These are phyloP conservation scores for Hecatera dysodea DNA, from an alignment of 2,888 invertebrate species.

Conservation along the genomic window DNA sequence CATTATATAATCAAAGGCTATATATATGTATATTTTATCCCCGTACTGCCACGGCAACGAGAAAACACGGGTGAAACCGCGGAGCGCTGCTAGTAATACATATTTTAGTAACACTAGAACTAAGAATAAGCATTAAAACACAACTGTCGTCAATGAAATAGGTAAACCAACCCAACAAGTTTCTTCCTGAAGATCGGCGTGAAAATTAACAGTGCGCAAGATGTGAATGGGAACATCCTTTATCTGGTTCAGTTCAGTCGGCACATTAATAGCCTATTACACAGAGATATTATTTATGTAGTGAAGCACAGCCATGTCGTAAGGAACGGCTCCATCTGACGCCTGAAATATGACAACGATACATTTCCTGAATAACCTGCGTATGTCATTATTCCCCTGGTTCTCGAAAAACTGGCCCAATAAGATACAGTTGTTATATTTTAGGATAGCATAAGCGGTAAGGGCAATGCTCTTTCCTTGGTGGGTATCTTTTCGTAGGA, in stretches of 20 bases:
- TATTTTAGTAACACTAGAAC: background rate
- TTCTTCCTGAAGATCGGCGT: background rate
- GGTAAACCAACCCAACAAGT: background rate
- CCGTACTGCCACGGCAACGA: too few relatives aligned
- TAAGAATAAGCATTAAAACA: background rate
- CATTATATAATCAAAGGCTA: too few relatives aligned
- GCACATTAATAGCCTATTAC: conserved; percentile 64
- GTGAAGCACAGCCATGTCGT: conserved; percentile 42
- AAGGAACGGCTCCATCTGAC: conserved; percentile 59
- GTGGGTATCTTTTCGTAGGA: too few relatives aligned
- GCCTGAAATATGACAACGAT: conserved; percentile 64
- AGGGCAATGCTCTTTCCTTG: background rate
- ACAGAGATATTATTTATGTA: conserved; percentile 59
- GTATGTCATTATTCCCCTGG: conserved; percentile 22
- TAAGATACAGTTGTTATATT: background rate
- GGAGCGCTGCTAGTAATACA: too few relatives aligned
- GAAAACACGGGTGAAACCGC: too few relatives aligned
- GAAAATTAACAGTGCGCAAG: conserved; percentile 20
- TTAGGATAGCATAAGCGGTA: background rate
- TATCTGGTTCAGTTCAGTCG: conserved; percentile 38
- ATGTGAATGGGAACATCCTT: conserved; percentile 18
- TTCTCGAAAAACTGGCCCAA: conserved; percentile 19
- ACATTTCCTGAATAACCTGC: conserved; percentile 54
- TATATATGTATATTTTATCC: too few relatives aligned
- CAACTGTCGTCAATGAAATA: background rate